Conservation (phyloP, 2,113 vertebrate genomes). For the Aptenodytes patagonicus region DNA sequence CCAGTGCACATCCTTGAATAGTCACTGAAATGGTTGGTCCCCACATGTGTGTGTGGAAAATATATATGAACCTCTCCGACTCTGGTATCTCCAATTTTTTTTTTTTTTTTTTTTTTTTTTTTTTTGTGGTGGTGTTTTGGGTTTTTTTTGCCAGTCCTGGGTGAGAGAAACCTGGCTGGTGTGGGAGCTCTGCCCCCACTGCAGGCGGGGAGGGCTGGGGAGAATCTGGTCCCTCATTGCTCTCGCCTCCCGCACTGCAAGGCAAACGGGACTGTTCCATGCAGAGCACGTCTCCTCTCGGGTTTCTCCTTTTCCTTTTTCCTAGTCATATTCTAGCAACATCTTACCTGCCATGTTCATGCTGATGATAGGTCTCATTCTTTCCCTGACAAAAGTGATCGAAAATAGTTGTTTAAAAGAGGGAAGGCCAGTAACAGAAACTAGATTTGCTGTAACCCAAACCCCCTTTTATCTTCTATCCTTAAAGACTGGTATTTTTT, state of each 20-base stretch:
- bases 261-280: background rate
- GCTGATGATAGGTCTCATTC: background rate
- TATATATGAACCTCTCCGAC: background rate
- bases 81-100: background rate
- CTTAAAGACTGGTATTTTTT: background rate
- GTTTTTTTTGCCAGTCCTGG: background rate
- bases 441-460: background rate
- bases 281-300: background rate
- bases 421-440: background rate
- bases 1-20: background rate
- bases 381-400: background rate
- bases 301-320: background rate
- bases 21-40: background rate
- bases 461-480: background rate
- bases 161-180: background rate
- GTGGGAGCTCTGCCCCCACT: background rate
- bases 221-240: background rate
- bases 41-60: background rate
- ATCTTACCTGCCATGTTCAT: background rate
- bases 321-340: background rate
- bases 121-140: background rate
- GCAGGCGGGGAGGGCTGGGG: background rate
- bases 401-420: background rate
- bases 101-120: too few species aligned
- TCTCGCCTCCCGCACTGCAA: rapidly evolving